A percentile compares a stretch with the other conserved stretches of the same genome.
Evolutionary conservation across 2,797 vertebrate genomes (phyloP).

Genomic region (Lepidocolaptes lacrymiger): DNA sequence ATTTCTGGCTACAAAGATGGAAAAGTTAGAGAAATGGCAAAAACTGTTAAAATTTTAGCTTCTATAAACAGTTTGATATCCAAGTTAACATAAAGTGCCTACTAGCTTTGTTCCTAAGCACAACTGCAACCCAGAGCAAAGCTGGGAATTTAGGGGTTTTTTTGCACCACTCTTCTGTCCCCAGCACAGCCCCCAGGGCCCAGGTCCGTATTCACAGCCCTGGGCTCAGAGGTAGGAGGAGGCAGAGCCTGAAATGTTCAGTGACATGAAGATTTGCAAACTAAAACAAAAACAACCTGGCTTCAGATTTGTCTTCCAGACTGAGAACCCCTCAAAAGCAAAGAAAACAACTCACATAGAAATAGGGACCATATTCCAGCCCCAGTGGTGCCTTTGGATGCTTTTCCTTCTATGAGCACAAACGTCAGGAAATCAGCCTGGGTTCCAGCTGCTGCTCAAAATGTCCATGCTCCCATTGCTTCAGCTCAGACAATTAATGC

Average conservation of each 20-base stretch:
- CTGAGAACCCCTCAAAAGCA: neutral
- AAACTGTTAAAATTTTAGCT: neutral
- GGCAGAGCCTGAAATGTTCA: neutral
- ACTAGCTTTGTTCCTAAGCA: neutral
- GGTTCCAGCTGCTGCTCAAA: neutral
- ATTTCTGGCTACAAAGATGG: neutral
- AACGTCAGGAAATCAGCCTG: slow-evolving; percentile 41
- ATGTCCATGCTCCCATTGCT: slow-evolving; percentile 26
- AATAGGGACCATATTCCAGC: neutral
- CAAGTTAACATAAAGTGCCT: neutral
- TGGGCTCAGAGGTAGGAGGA: neutral
- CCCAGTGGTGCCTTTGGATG: neutral
- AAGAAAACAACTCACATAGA: neutral
- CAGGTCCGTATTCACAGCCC: neutral
- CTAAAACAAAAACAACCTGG: neutral
- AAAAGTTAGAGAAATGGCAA: slow-evolving; percentile 8
- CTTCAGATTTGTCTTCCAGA: neutral
- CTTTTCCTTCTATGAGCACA: neutral
- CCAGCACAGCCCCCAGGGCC: neutral
- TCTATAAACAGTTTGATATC: neutral
- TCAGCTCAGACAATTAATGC: slow-evolving; percentile 17
- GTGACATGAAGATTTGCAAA: neutral
- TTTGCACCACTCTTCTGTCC: neutral
- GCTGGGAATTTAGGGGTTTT: neutral
- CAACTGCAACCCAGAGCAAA: neutral